Base-by-base conservation (phyloP, 2,888 invertebrate genomes). In the Oscheius onirici region DNA sequence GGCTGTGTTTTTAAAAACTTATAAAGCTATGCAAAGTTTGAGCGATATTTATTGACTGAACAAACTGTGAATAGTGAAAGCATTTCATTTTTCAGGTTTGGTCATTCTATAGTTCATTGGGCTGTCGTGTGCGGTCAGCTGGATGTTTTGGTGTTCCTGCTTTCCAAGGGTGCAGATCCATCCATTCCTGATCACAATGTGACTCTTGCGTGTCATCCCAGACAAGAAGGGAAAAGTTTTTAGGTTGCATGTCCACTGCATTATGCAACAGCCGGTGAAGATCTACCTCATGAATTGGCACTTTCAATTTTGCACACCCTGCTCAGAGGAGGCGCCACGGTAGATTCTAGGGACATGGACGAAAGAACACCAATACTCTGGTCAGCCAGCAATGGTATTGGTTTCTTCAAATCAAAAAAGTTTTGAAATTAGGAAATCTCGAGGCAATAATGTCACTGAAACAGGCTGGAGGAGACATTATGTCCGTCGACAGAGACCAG, bases 101-200 rank as follows among this genome's bases (percentile, higher is more conserved):
- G 93, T 73, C 97, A 97, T 88, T 94, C 95, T 1, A 93, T 94
- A 55, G 93, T 97, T 11, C 97, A 99, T 89, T 99, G 97, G 97
- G 96, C 97, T 20, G 95, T 96, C 79, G 97, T 86, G 2, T 86
- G 84, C 73, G 83, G 80, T 15, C 85, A 84, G 78, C 40, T 83
- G 34, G 82, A 81, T 34, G 65, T 77, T 8, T 71, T 85, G 8
- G 74, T 74, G n/a, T 73, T 72, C 28, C 71, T 85, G 0, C 73
- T 84, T 17, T 66, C 73, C 2, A 76, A 75, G 24, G 77, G 76
- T 13, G 83, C 83, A 1, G 72, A 77, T n/a, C n/a, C 75, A n/a
- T 71, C 75, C 24, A 52, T 69, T n/a, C 73, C 73, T 17, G 81
- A 81, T 72, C 44, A 73, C 10, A 61, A 70, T 54, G 80, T 80